A percentile compares a stretch with the other conserved stretches of the same genome.
Evolutionary conservation across 2,888 invertebrate species (phyloP).

Genomic region (Xestia c-nigrum): DNA sequence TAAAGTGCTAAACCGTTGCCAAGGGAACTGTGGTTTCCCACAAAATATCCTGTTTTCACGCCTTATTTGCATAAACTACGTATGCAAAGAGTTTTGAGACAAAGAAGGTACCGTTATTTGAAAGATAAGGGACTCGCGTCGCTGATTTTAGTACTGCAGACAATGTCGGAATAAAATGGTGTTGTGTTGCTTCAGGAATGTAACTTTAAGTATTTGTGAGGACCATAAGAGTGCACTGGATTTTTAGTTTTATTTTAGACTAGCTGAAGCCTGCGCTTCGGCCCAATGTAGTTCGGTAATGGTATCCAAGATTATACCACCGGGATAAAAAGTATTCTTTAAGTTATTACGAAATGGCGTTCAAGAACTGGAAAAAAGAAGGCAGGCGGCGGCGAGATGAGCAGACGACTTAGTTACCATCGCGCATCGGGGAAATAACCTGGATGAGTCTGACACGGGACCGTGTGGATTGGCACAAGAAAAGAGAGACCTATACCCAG

Average conservation of each 20-base stretch:
- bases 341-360: too few species aligned
- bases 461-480: too few species aligned
- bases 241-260: not conserved
- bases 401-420: too few species aligned
- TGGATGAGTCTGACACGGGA: too few species aligned
- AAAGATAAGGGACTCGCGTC: slow-evolving; percentile 45
- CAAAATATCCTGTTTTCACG: slow-evolving; percentile 70
- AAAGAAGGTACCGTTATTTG: slow-evolving; percentile 45
- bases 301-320: too few species aligned
- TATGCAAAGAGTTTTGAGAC: slow-evolving; percentile 51
- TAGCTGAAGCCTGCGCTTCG: too few species aligned
- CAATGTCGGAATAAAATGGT: slow-evolving; percentile 20
- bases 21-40: slow-evolving; percentile 64
- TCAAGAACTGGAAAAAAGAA: too few species aligned
- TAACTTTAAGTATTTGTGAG: not conserved
- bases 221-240: not conserved
- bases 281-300: too few species aligned
- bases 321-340: too few species aligned
- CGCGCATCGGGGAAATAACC: too few species aligned
- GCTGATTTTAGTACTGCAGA: slow-evolving; percentile 49
- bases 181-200: not conserved
- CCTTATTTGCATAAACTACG: slow-evolving; percentile 71
- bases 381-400: too few species aligned
- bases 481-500: too few species aligned
- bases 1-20: slow-evolving; percentile 69